Conservation (phyloP, 2,888 invertebrate species). For the Phymatocera aterrima region DNA sequence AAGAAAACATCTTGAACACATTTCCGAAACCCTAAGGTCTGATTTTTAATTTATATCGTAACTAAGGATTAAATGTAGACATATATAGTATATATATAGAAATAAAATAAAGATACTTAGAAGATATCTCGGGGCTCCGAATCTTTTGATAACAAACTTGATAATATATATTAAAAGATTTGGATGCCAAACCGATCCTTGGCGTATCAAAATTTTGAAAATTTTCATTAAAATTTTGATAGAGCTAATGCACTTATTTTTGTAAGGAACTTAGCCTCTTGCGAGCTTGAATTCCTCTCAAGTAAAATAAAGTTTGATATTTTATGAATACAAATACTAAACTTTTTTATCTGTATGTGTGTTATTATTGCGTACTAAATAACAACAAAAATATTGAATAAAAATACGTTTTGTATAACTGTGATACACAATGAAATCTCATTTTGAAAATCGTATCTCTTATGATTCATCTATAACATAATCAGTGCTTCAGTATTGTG, state of each 20-base stretch:
- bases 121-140: constrained; percentile 37
- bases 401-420: constrained; percentile 30
- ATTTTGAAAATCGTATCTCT: not conserved
- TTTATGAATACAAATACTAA: constrained; percentile 18
- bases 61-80: constrained; percentile 44
- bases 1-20: constrained; percentile 43
- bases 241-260: constrained; percentile 44
- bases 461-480: not conserved
- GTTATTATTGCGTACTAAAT: constrained; percentile 9
- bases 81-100: constrained; percentile 16
- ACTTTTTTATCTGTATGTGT: constrained; percentile 9
- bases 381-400: not conserved
- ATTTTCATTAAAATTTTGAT: constrained; percentile 48
- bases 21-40: constrained; percentile 48
- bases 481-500: too few relatives aligned
- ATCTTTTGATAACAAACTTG: constrained; percentile 40
- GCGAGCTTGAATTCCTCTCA: too few relatives aligned
- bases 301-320: constrained; percentile 45
- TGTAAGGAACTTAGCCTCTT: constrained; percentile 41
- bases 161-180: constrained; percentile 38
- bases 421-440: constrained; percentile 26
- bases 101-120: constrained; percentile 38
- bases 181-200: constrained; percentile 44
- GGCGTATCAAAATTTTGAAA: constrained; percentile 47
- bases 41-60: constrained; percentile 48